Evolutionary conservation across 2,888 invertebrate species (phyloP).

Genomic region (Drosophila mercatorum): DNA sequence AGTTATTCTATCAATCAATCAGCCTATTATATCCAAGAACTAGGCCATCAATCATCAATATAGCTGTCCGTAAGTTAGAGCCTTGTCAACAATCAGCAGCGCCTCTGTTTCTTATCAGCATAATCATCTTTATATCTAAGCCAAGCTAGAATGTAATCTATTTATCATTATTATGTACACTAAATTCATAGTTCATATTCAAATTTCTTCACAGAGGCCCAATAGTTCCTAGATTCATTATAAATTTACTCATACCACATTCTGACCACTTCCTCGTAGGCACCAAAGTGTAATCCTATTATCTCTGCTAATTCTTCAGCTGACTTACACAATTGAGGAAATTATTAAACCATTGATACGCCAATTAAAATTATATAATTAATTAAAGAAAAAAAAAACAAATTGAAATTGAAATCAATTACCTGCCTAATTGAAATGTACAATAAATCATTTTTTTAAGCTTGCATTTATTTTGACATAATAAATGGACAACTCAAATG

Average conservation of each 20-base stretch:
- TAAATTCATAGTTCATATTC: too few relatives aligned
- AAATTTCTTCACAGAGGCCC: too few relatives aligned
- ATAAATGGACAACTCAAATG: conserved; percentile 7
- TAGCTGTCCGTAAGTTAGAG: background rate
- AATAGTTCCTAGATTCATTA: too few relatives aligned
- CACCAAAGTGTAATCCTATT: background rate
- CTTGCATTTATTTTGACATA: conserved; percentile 3
- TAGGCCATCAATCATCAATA: background rate
- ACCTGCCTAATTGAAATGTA: conserved; percentile 4
- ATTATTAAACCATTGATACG: background rate
- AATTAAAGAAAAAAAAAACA: background rate
- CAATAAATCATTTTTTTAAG: background rate
- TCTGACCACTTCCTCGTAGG: background rate
- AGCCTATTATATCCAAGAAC: too few relatives aligned
- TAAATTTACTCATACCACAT: background rate
- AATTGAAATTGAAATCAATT: conserved; percentile 10
- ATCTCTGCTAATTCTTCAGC: background rate
- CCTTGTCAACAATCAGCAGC: background rate
- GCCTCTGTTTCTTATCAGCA: too few relatives aligned
- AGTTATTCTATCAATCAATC: background rate
- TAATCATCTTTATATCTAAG: too few relatives aligned
- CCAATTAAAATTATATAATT: conserved; percentile 3
- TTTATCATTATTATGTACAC: too few relatives aligned
- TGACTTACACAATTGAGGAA: conserved; percentile 2
- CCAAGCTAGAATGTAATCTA: too few relatives aligned